These are phyloP conservation scores for Autographa pulchrina DNA, from an alignment of 2,888 invertebrate species.

Conservation along the genomic window DNA sequence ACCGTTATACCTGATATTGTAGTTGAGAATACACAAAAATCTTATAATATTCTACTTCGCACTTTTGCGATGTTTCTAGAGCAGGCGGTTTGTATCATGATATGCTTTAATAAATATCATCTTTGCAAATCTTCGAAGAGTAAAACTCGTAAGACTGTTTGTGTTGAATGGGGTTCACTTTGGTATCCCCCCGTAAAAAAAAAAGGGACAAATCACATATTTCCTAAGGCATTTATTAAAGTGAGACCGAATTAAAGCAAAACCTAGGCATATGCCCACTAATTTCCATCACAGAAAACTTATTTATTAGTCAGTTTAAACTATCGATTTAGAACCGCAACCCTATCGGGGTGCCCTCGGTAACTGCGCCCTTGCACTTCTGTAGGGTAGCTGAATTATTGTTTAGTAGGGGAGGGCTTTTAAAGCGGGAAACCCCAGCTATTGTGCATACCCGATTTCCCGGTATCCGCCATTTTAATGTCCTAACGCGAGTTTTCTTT, in stretches of 20 bases:
- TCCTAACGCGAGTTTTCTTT: constrained; percentile 67
- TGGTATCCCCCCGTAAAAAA: no score
- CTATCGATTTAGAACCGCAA: constrained; percentile 67
- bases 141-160: no score
- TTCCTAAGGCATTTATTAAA: no score
- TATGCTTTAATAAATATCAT: no score
- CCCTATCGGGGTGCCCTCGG: constrained; percentile 76
- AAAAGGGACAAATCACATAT: no score
- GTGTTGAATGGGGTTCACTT: no score
- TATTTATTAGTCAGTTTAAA: constrained; percentile 53
- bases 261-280: neutral
- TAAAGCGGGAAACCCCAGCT: constrained; percentile 89
- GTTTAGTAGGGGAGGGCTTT: constrained; percentile 85
- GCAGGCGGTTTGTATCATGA: no score
- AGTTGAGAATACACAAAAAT: neutral
- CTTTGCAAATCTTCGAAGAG: no score
- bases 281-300: constrained; percentile 28
- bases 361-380: constrained; percentile 89
- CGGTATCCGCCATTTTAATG: constrained; percentile 88
- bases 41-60: no score
- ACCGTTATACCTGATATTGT: no score
- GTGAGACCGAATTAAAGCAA: neutral
- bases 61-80: no score
- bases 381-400: constrained; percentile 89
- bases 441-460: constrained; percentile 89